Evolutionary conservation across 2,113 vertebrate species (phyloP), one percentile per base, ranked within the genome.

Genomic region (Sigmodon hispidus): DNA sequence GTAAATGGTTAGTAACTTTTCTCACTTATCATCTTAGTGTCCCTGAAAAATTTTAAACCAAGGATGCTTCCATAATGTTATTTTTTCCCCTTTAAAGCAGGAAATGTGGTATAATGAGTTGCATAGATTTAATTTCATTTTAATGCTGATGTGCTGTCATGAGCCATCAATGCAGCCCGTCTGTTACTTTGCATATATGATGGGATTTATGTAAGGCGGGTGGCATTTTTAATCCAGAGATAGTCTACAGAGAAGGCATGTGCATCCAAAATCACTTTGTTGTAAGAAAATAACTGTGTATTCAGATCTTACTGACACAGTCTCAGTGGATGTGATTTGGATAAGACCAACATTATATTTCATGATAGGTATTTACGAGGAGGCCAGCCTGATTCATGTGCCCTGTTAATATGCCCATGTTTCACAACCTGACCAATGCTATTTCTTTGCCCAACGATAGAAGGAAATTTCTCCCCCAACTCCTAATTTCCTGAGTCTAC

Each of bases 181-280:
- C 95, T 98, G 96, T 95, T 96, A 96, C 96, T 94, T 63, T 61
- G 63, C 48, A 15, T 77, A 21, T 61, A 93, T 81, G 72, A 94
- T 59, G 43, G 84, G 73, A 88, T 94, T 96, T 90, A 69, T 92
- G 67, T 73, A 85, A 81, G 69, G 16, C 0, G 0, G 75, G n/a
- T 89, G 76, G 57, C 36, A 72, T 89, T 92, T 87, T 84, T 92
- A 96, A 88, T 77, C 48, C 91, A 36, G 70, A 97, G 55, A n/a
- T 52, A 17, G 67, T 34, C 48, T 19, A 93, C 5, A 12, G 73
- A 90, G 75, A 79, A 90, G 84, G 12, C 72, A n/a, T 22, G 21
- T 6, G 40, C 45, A 34, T 76, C 59, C 36, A 45, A 22, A 52
- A 24, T 76, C 80, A 65, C 34, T 87, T 52, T 50, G 50, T 8